phyloP scores from a whole-genome alignment of 53 echinoderm and acorn worm species.

The Patiria pectinifera region DNA sequence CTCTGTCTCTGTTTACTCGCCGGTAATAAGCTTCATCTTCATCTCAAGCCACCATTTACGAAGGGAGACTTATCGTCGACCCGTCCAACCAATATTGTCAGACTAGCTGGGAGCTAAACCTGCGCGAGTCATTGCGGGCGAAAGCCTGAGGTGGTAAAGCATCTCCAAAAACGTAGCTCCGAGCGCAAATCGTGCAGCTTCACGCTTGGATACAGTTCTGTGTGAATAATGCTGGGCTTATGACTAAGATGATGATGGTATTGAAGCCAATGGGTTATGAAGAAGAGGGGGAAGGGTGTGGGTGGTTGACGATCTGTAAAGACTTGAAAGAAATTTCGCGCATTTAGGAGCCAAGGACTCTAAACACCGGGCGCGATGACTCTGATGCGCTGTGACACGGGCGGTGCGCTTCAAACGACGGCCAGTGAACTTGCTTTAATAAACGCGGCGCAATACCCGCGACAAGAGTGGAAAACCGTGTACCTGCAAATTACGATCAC shows the following conservation, averaged over 20 bases:
- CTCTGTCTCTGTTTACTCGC: conserved; percentile 35
- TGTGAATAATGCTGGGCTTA: background rate
- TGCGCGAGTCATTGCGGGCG: background rate
- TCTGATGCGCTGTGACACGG: conserved; percentile 42
- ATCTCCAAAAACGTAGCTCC: background rate
- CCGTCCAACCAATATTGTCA: conserved; percentile 14
- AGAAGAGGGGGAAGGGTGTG: background rate
- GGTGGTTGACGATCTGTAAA: background rate
- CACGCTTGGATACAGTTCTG: background rate
- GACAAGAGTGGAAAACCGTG: conserved; percentile 55
- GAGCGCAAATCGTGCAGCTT: background rate
- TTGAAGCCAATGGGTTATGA: background rate
- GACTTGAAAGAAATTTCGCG: background rate
- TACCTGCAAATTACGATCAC: conserved; percentile 65
- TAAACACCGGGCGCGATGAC: conserved; percentile 12
- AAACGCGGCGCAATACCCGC: conserved; percentile 1
- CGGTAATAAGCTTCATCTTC: conserved; percentile 44
- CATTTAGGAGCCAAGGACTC: background rate
- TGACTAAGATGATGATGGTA: conserved; percentile 19
- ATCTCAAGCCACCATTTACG: background rate
- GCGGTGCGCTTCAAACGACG: conserved; percentile 57
- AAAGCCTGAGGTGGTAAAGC: background rate
- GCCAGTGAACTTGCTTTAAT: conserved; percentile 43
- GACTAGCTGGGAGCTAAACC: conserved; percentile 2
- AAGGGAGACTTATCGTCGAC: background rate